Percentiles rank a stretch among this genome's conserved stretches.
Conservation (phyloP, 2,888 invertebrate genomes). For the Volucella inflata region DNA sequence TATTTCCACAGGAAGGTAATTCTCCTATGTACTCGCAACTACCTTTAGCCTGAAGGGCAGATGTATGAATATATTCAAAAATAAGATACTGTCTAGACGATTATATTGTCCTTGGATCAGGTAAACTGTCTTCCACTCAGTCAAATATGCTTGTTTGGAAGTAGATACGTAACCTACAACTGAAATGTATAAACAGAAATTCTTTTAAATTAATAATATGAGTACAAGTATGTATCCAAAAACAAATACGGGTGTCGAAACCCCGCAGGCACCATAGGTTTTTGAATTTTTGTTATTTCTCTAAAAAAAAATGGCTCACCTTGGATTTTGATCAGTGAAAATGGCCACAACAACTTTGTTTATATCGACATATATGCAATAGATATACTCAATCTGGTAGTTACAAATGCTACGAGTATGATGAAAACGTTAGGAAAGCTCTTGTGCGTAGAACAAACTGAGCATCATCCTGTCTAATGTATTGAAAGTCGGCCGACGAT, state of each 20-base stretch:
- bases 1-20: too few species aligned
- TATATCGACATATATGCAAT: too few species aligned
- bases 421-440: neutral
- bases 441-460: neutral
- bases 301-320: neutral
- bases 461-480: neutral
- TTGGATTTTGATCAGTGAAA: neutral
- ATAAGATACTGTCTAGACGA: neutral
- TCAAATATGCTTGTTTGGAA: neutral
- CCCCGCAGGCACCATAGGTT: too few species aligned
- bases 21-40: too few species aligned
- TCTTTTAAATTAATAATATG: slow-evolving; percentile 15
- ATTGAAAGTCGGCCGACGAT: too few species aligned
- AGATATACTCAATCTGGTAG: too few species aligned
- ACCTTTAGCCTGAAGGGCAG: too few species aligned
- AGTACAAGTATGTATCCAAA: neutral
- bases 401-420: too few species aligned
- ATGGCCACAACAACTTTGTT: neutral
- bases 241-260: too few species aligned
- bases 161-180: neutral
- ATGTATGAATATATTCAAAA: too few species aligned
- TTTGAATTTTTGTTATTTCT: too few species aligned
- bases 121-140: neutral
- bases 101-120: slow-evolving; percentile 1
- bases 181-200: neutral